Evolutionary conservation across 2,797 vertebrate species (phyloP).

Genomic region (Cetoscarus ocellatus): DNA sequence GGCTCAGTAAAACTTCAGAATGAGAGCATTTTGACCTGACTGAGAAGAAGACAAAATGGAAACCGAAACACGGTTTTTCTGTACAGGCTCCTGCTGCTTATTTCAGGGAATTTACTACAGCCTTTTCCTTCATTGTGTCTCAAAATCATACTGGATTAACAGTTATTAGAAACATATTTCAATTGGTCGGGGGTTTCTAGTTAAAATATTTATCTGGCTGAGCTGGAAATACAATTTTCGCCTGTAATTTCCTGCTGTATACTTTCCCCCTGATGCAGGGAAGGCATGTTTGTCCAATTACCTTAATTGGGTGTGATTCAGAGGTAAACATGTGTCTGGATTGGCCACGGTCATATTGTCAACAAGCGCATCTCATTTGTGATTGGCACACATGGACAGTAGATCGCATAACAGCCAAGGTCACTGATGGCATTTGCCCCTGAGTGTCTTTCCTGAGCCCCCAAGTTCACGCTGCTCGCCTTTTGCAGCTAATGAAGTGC

Average conservation of each 20-base stretch:
- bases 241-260: slow-evolving; percentile 21
- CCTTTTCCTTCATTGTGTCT: slow-evolving; percentile 6
- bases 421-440: slow-evolving; percentile 42
- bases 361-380: slow-evolving; percentile 34
- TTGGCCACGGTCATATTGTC: slow-evolving; percentile 29
- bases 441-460: slow-evolving; percentile 39
- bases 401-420: slow-evolving; percentile 20
- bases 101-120: background rate
- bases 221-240: slow-evolving; percentile 46
- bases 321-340: slow-evolving; percentile 57
- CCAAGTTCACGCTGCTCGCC: slow-evolving; percentile 55
- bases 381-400: slow-evolving; percentile 32
- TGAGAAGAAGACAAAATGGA: no score
- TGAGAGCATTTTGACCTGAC: no score
- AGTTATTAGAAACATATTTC: slow-evolving; percentile 39
- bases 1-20: background rate
- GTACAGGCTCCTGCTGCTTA: slow-evolving; percentile 40
- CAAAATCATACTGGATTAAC: slow-evolving; percentile 41
- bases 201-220: slow-evolving; percentile 47
- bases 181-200: slow-evolving; percentile 39
- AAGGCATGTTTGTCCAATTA: slow-evolving; percentile 53
- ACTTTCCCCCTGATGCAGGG: slow-evolving; percentile 56
- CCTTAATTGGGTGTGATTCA: slow-evolving; percentile 67
- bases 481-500: slow-evolving; percentile 79
- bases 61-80: no score